Evolutionary conservation across 2,113 vertebrate species (phyloP).

Genomic region (Micromys minutus): DNA sequence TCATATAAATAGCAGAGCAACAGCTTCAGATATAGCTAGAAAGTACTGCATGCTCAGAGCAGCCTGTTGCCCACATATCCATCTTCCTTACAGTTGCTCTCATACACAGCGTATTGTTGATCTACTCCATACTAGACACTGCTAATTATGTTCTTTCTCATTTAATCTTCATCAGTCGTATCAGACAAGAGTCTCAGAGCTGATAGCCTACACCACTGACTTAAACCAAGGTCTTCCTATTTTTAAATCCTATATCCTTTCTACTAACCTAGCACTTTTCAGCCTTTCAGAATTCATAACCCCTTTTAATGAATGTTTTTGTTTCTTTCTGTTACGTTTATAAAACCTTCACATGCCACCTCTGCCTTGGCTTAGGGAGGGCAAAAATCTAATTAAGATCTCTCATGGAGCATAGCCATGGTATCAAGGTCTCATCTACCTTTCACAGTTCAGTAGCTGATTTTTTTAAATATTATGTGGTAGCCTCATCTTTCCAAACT

Average conservation of each 20-base stretch:
- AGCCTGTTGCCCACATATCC: background rate
- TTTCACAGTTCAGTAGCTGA: constrained; percentile 14
- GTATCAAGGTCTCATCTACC: constrained; percentile 29
- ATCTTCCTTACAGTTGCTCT: constrained; percentile 2
- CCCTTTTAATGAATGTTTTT: constrained; percentile 36
- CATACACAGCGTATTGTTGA: background rate
- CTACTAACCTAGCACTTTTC: constrained; percentile 40
- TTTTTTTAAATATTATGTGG: background rate
- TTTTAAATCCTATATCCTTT: constrained; percentile 44
- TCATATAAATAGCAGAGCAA: background rate
- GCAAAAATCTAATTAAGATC: constrained; percentile 35
- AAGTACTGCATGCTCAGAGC: background rate
- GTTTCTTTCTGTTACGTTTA: background rate
- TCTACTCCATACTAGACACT: constrained; percentile 42
- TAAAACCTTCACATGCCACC: background rate
- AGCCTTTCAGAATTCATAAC: constrained; percentile 43
- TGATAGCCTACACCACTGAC: constrained; percentile 43
- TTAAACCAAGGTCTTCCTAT: constrained; percentile 45
- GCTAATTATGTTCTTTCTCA: constrained; percentile 59
- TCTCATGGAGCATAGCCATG: background rate
- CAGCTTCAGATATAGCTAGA: background rate
- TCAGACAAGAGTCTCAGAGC: constrained; percentile 44
- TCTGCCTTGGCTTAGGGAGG: background rate
- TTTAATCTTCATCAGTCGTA: constrained; percentile 58
- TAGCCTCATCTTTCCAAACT: constrained; percentile 39